A percentile compares a stretch with the other conserved stretches of the same genome.
Evolutionary conservation across 2,797 vertebrate species (phyloP).

Genomic region (Sebastolobus altivelis): DNA sequence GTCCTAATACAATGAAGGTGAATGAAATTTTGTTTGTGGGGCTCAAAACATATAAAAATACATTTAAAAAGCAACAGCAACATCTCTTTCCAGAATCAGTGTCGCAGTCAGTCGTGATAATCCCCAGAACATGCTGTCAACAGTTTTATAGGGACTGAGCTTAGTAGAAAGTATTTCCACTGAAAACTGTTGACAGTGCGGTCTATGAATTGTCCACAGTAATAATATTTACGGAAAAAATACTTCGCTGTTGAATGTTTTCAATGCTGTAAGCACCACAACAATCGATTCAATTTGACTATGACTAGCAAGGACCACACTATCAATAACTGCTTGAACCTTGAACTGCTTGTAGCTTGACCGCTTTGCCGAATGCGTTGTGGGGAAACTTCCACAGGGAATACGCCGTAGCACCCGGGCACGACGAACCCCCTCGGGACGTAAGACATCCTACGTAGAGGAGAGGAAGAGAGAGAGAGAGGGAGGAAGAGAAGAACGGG

Average conservation of each 20-base stretch:
- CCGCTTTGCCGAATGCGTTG: not conserved
- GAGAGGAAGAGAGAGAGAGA: no score
- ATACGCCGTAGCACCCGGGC: not conserved
- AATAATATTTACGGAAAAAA: slow-evolving; percentile 6
- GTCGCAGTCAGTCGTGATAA: slow-evolving; percentile 2
- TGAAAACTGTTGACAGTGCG: slow-evolving; percentile 1
- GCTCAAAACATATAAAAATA: not conserved
- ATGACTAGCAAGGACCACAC: not conserved
- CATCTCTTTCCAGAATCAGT: not conserved
- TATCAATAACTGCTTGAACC: not conserved
- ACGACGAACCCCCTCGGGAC: not conserved
- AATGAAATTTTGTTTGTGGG: not conserved
- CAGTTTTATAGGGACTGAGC: not conserved
- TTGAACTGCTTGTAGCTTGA: not conserved
- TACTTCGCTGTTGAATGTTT: not conserved
- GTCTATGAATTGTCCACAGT: slow-evolving; percentile 20
- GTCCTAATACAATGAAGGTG: not conserved
- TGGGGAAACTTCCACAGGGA: not conserved
- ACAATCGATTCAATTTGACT: not conserved
- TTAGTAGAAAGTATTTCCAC: not conserved
- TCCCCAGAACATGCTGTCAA: slow-evolving; percentile 17
- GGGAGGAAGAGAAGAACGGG: no score
- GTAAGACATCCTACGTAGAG: no score
- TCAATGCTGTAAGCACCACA: not conserved
- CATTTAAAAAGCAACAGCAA: not conserved